A percentile compares a stretch with the other conserved stretches of the same genome.
These are phyloP conservation scores for Climacteris rufus DNA, from an alignment of 2,113 vertebrate species.

Conservation along the genomic window DNA sequence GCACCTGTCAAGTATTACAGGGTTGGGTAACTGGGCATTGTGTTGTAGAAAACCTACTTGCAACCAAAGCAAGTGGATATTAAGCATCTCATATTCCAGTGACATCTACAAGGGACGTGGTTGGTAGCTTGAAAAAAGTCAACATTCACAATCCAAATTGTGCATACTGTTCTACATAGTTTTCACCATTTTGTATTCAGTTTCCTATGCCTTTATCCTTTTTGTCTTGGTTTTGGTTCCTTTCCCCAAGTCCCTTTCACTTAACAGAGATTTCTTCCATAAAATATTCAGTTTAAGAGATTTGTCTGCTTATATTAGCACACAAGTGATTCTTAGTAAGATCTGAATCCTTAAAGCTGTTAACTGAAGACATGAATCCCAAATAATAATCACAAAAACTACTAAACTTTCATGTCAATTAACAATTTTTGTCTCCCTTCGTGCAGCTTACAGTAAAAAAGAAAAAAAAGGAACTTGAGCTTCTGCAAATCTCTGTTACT, in stretches of 20 bases:
- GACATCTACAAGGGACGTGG: background rate
- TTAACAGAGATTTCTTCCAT: background rate
- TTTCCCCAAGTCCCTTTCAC: background rate
- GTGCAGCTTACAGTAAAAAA: background rate
- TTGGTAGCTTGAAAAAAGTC: background rate
- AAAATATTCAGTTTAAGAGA: background rate
- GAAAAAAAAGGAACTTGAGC: conserved; percentile 13
- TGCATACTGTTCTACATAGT: background rate
- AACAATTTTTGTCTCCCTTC: background rate
- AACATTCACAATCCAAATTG: background rate
- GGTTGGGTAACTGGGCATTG: background rate
- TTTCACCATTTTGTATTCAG: background rate
- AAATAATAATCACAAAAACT: background rate
- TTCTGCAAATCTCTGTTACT: conserved; percentile 36
- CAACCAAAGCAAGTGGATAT: background rate
- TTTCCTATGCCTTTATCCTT: background rate
- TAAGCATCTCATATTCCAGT: background rate
- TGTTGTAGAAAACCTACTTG: background rate
- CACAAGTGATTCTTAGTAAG: background rate
- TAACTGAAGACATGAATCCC: background rate
- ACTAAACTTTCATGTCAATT: background rate
- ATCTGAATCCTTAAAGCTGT: background rate
- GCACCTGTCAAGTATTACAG: background rate
- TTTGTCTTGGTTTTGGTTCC: background rate
- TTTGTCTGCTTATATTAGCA: background rate